A percentile compares a stretch with the other conserved stretches of the same genome.
phyloP scores from a whole-genome alignment of 2,888 invertebrate species.

The Plemyria rubiginata region DNA sequence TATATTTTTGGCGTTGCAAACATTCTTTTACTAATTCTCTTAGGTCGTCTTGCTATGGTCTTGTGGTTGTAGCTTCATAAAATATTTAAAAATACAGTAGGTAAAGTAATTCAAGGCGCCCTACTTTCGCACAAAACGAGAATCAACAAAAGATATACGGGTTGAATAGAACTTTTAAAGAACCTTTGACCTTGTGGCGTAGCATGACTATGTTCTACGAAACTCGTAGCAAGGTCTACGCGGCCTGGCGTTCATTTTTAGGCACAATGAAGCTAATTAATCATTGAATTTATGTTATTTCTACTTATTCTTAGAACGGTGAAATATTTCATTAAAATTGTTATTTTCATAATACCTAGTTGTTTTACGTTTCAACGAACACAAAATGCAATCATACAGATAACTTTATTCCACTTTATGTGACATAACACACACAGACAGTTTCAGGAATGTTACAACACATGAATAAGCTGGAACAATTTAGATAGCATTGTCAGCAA shows the following conservation, averaged over 20 bases:
- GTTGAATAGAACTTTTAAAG: slow-evolving; percentile 58
- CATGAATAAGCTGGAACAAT: too few species aligned
- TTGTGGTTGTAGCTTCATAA: slow-evolving; percentile 37
- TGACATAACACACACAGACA: too few species aligned
- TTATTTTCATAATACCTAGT: too few species aligned
- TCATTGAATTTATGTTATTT: neutral
- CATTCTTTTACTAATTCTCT: neutral
- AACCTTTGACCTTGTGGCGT: slow-evolving; percentile 60
- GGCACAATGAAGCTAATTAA: neutral
- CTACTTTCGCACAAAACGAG: slow-evolving; percentile 70
- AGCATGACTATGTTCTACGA: slow-evolving; percentile 48
- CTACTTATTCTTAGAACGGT: neutral
- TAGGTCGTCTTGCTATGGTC: neutral
- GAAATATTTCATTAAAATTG: neutral
- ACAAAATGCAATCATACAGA: too few species aligned
- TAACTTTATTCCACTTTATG: too few species aligned
- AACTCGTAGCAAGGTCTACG: slow-evolving; percentile 51
- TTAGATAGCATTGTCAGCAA: too few species aligned
- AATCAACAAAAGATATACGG: slow-evolving; percentile 67
- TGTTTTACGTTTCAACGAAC: too few species aligned
- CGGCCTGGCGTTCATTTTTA: neutral
- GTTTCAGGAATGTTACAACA: too few species aligned
- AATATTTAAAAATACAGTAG: slow-evolving; percentile 43
- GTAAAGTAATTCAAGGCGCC: slow-evolving; percentile 59
- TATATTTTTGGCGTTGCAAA: neutral